Conservation (phyloP, 2,888 invertebrate species). For the Orgyia antiqua region DNA sequence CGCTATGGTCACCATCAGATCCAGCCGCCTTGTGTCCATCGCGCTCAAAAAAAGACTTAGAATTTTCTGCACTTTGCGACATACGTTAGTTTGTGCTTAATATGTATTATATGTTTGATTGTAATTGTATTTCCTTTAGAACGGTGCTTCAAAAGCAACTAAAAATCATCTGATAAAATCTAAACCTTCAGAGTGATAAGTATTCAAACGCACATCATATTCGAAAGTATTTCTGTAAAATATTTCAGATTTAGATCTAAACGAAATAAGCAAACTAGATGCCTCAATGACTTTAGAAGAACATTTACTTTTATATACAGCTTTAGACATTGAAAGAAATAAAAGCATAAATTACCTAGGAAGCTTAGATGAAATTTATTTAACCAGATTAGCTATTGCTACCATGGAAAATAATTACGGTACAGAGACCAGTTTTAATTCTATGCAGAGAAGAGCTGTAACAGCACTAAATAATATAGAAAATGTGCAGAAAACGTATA, state of each 20-base stretch:
- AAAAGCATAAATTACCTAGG: slow-evolving; percentile 37
- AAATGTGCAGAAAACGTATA: slow-evolving; percentile 3
- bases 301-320: slow-evolving; percentile 43
- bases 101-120: no score
- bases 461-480: slow-evolving; percentile 18
- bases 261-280: slow-evolving; percentile 32
- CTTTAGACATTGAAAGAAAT: slow-evolving; percentile 52
- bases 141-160: no score
- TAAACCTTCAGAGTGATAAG: no score
- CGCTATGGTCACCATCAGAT: slow-evolving; percentile 45
- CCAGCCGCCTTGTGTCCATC: slow-evolving; percentile 48
- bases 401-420: slow-evolving; percentile 35
- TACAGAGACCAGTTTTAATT: slow-evolving; percentile 28
- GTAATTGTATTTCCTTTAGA: no score
- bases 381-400: slow-evolving; percentile 51
- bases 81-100: slow-evolving; percentile 53
- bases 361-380: slow-evolving; percentile 50
- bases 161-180: no score
- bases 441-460: slow-evolving; percentile 41
- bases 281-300: slow-evolving; percentile 44
- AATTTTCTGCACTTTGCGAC: slow-evolving; percentile 40
- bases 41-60: slow-evolving; percentile 33
- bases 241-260: slow-evolving; percentile 44
- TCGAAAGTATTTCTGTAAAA: no score
- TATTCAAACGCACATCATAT: no score